Base-by-base conservation (phyloP, 2,113 vertebrate species). In the Lethenteron reissneri region DNA sequence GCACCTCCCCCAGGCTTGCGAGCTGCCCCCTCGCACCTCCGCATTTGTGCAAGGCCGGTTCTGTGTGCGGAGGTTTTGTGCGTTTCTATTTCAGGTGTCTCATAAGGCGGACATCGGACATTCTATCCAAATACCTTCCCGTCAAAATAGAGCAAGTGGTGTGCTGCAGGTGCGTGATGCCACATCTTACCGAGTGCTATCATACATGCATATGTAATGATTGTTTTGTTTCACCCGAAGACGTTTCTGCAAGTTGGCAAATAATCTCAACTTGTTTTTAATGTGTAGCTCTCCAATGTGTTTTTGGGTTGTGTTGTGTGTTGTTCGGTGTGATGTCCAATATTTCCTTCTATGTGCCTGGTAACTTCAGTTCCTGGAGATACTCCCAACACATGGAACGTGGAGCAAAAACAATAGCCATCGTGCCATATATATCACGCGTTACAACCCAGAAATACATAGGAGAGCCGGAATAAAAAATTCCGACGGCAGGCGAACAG, bases 131-230 rank as follows among this genome's bases (percentile, higher is more conserved):
- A 78, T 99, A 99, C 75, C 82, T 99, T n/a, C 94, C 94, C 0
- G 90, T 95, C 78, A 99, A 99, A 78, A 86, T 95, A 3, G 94
- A 99, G 75, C 91, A 95, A 75, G 89, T 99, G 70, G 88, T 99
- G 58, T 97, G 91, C 77, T 97, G 94, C 82, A 88, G 89, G 92
- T 97, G 82, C 58, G 58, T 12, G 14, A 14, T 64, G 8, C 25
- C n/a, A n/a, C 10, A 17, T 25, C 25, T 68, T 68, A 25, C 64
- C n/a, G n/a, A 68, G 25, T 68, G 11, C 64, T 9, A 68, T 68
- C n/a, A 9, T 68, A 25, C 25, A 25, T 25, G 25, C 25, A 25
- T 25, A 25, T 25, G 25, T 68, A 17, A 17, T 11, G 8, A 11
- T 25, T 11, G n/a, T n/a, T 68, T 68, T 68, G 64, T 8, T 68